phyloP scores from a whole-genome alignment of 1,140 invertebrate species.

The Lepidurus arcticus region DNA sequence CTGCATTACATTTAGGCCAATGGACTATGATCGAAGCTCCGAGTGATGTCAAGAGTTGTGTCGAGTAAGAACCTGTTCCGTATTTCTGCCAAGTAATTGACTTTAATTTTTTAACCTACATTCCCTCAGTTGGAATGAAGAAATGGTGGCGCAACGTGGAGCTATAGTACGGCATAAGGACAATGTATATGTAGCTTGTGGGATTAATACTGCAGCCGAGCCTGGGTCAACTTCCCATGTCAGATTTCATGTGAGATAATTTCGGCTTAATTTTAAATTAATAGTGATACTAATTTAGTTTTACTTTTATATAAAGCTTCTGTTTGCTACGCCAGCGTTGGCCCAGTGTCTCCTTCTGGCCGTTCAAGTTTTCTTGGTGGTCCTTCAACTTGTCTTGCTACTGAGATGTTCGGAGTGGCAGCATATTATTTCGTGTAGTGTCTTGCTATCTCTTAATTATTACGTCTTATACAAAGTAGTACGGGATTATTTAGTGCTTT shows the following conservation, averaged over 20 bases:
- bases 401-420: slow-evolving; percentile 80
- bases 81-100: not conserved
- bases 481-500: slow-evolving; percentile 77
- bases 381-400: slow-evolving; percentile 69
- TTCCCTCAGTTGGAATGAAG: slow-evolving; percentile 60
- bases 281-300: not conserved
- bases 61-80: not conserved
- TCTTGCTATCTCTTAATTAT: slow-evolving; percentile 83
- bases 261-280: slow-evolving; percentile 23
- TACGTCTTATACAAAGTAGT: slow-evolving; percentile 83
- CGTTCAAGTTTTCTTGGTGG: slow-evolving; percentile 64
- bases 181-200: slow-evolving; percentile 71
- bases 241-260: slow-evolving; percentile 72
- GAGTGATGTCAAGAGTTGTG: not conserved
- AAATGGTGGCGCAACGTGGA: slow-evolving; percentile 67
- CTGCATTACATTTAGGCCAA: slow-evolving; percentile 79
- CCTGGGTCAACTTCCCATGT: slow-evolving; percentile 74
- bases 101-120: slow-evolving; percentile 32
- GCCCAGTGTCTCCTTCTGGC: slow-evolving; percentile 67
- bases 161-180: slow-evolving; percentile 71
- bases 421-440: slow-evolving; percentile 74
- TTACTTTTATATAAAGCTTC: slow-evolving; percentile 55
- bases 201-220: slow-evolving; percentile 65
- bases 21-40: slow-evolving; percentile 68
- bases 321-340: slow-evolving; percentile 81